Conservation (phyloP, 2,888 invertebrate species). For the Coleophora flavipennella region DNA sequence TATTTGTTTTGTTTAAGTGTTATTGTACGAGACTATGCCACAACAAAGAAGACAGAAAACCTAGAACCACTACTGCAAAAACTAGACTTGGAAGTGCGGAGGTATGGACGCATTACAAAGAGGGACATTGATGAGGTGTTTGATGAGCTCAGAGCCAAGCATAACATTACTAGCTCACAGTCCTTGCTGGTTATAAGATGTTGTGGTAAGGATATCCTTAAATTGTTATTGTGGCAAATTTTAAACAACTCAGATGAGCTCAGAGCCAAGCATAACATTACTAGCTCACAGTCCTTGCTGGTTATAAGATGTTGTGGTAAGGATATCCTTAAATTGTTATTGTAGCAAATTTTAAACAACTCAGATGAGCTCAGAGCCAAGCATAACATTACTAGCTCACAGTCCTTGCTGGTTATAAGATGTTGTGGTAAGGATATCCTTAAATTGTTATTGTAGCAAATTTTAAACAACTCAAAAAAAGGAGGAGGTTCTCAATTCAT, state of each 20-base stretch:
- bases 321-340: no score
- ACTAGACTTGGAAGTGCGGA: slow-evolving; percentile 78
- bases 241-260: no score
- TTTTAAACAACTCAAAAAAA: no score
- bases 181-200: slow-evolving; percentile 85
- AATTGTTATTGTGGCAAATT: no score
- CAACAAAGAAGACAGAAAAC: slow-evolving; percentile 70
- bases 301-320: slow-evolving; percentile 87
- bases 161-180: slow-evolving; percentile 83
- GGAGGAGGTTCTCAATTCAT: no score
- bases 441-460: no score
- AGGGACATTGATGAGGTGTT: slow-evolving; percentile 85
- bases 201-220: slow-evolving; percentile 84
- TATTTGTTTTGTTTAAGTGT: slow-evolving; percentile 54
- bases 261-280: slow-evolving; percentile 76
- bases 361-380: slow-evolving; percentile 79
- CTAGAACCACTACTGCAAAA: slow-evolving; percentile 78
- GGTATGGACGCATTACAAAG: slow-evolving; percentile 80
- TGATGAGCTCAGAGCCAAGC: slow-evolving; percentile 78
- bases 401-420: slow-evolving; percentile 83
- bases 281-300: slow-evolving; percentile 83
- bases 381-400: slow-evolving; percentile 82
- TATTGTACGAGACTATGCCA: slow-evolving; percentile 68
- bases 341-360: no score
- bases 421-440: slow-evolving; percentile 87